Evolutionary conservation across 1,140 invertebrate species (phyloP).

Genomic region (Drosophila prosaltans): DNA sequence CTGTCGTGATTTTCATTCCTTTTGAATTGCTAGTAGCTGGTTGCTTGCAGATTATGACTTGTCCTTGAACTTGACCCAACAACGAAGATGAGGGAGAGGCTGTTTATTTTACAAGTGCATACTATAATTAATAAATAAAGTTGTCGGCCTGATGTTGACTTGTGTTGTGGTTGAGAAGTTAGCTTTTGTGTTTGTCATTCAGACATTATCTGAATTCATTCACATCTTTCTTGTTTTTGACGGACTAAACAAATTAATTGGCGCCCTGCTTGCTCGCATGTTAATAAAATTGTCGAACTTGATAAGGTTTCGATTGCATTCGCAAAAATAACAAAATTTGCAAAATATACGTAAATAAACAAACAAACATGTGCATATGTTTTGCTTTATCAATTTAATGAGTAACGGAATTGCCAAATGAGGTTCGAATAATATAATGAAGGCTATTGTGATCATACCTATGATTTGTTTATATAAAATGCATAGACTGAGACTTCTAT

Average conservation of each 20-base stretch:
- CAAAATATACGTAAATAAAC: background rate
- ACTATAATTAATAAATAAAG: slow-evolving; percentile 72
- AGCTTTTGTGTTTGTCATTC: slow-evolving; percentile 28
- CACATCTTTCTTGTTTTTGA: slow-evolving; percentile 45
- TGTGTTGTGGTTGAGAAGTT: slow-evolving; percentile 23
- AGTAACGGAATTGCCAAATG: slow-evolving; percentile 36
- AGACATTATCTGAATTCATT: slow-evolving; percentile 53
- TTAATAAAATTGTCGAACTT: slow-evolving; percentile 26
- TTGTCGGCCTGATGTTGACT: slow-evolving; percentile 9
- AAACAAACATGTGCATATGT: background rate
- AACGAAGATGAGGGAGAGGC: slow-evolving; percentile 55
- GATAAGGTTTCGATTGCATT: slow-evolving; percentile 44
- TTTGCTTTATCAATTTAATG: slow-evolving; percentile 21
- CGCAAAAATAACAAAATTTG: slow-evolving; percentile 1
- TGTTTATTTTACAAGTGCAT: slow-evolving; percentile 56
- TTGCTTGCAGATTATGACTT: slow-evolving; percentile 42
- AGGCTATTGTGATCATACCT: too few species aligned
- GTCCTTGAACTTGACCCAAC: slow-evolving; percentile 78
- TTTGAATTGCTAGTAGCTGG: slow-evolving; percentile 46
- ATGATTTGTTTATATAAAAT: too few species aligned
- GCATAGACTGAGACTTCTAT: too few species aligned
- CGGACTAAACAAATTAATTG: slow-evolving; percentile 54
- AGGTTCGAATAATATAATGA: slow-evolving; percentile 1
- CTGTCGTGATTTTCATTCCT: slow-evolving; percentile 53
- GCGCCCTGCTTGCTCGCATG: slow-evolving; percentile 49